Conservation (phyloP, 2,888 invertebrate genomes). For the Hirtodrosophila cameraria region DNA sequence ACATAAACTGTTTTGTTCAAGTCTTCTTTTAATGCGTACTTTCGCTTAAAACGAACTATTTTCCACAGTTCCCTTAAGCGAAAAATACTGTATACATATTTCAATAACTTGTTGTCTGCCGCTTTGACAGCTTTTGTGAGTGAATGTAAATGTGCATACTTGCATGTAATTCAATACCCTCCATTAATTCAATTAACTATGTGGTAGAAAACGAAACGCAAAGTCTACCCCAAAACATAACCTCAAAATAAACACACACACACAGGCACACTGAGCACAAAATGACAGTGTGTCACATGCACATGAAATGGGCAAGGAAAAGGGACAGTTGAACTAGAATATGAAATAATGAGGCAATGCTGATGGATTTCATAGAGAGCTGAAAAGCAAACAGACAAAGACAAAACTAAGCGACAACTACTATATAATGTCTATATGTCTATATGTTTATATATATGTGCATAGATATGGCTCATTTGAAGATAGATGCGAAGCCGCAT, state of each 20-base stretch:
- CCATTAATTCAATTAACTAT: slow-evolving; percentile 71
- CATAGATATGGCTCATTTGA: slow-evolving; percentile 22
- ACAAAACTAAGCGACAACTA: slow-evolving; percentile 8
- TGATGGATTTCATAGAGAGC: slow-evolving; percentile 51
- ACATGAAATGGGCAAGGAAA: slow-evolving; percentile 23
- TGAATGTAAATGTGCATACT: no score
- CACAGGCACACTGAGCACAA: slow-evolving; percentile 2
- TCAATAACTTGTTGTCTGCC: slow-evolving; percentile 18
- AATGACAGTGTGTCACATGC: slow-evolving; percentile 45
- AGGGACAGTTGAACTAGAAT: slow-evolving; percentile 16
- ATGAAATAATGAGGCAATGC: slow-evolving; percentile 26
- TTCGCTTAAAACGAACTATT: no score
- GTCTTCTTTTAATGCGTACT: no score
- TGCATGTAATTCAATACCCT: slow-evolving; percentile 55
- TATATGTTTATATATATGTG: slow-evolving; percentile 3
- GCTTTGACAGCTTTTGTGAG: slow-evolving; percentile 17
- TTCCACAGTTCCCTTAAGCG: no score
- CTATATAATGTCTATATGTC: background rate
- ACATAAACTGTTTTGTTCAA: no score
- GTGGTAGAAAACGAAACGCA: slow-evolving; percentile 16
- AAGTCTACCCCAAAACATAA: slow-evolving; percentile 27
- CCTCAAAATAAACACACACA: slow-evolving; percentile 46
- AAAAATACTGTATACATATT: background rate
- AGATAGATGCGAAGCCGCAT: slow-evolving; percentile 17
- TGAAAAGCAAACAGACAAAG: slow-evolving; percentile 48